Conservation (phyloP, 1,140 invertebrate genomes). For the Sinella curviseta region DNA sequence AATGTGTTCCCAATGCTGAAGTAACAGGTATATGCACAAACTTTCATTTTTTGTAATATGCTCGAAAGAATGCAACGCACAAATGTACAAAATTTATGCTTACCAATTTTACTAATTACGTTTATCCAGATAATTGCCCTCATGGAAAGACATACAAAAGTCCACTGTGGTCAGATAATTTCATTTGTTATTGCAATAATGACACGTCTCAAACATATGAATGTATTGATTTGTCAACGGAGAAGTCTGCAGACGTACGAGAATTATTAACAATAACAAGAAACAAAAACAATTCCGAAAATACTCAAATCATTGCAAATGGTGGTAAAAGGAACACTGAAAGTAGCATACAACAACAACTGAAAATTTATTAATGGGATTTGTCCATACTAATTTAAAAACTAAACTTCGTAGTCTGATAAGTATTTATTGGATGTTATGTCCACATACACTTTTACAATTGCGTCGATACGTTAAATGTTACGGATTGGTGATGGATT, state of each 20-base stretch:
- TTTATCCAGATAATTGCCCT: not conserved
- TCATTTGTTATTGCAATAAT: not conserved
- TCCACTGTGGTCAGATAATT: not conserved
- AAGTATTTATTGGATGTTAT: no score
- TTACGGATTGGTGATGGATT: not conserved
- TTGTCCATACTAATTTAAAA: no score
- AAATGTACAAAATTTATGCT: no score
- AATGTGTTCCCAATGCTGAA: not conserved
- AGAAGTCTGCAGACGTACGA: not conserved
- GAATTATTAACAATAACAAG: not conserved
- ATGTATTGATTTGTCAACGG: not conserved
- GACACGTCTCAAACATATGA: not conserved
- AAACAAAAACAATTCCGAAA: not conserved
- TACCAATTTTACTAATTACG: not conserved
- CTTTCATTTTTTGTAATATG: not conserved
- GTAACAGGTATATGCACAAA: not conserved
- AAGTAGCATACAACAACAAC: no score
- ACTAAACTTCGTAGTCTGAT: not conserved
- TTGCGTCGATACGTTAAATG: no score
- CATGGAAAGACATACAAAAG: not conserved
- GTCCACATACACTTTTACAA: no score
- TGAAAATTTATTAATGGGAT: no score
- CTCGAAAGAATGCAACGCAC: no score
- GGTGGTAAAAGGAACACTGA: no score
- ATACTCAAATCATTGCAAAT: not conserved